Evolutionary conservation across 64 coral and sea anemone species (phyloP), one percentile per base, ranked within the genome.

Genomic region (Hydrozoanthus tunicans): DNA sequence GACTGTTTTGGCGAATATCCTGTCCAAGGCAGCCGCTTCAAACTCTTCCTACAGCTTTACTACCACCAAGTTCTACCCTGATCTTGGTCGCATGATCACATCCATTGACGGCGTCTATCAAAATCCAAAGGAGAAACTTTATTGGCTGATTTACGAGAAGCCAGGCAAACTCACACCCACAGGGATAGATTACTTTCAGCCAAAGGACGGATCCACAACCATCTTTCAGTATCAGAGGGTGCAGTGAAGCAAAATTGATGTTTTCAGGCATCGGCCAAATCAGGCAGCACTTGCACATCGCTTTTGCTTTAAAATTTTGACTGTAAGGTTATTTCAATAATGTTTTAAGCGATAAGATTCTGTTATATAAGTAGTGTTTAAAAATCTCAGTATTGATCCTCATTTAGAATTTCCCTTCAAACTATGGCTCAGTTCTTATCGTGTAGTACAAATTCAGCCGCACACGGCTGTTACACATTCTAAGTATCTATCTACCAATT

Each of bases 191-290:
- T 5, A 77, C 9, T 77, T 77, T 53, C 75, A 77, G 9, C 75
- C 75, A 51, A 77, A 77, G 43, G 75, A 77, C 43, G 75, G 75
- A 15, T 77, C 75, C 51, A 77, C 75, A 77, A 77, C 75, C 75
- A 77, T 14, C 3, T 77, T 77, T 53, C 75, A 77, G 75, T 77
- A 77, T 15, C 52, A 77, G 54, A 54, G 54, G 11, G 12, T 54
- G 32, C 64, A 66, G 4, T 66, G 64, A 66, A 11, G 5, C 64
- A 66, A 66, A 66, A 17, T 43, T 43, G 32, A 43, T 43, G 32
- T 43, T 43, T 43, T 43, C 32, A 43, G 32, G 32, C 32, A 43
- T 43, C 32, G 32, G 32, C 2, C 32, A 43, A 43, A 43, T 43
- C 32, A 43, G 32, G 32, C 32, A 43, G 32, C 32, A 43, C 32